A percentile compares a stretch with the other conserved stretches of the same genome.
These are phyloP conservation scores for Drosophila hamatofila DNA, from an alignment of 2,888 invertebrate species.

Conservation along the genomic window DNA sequence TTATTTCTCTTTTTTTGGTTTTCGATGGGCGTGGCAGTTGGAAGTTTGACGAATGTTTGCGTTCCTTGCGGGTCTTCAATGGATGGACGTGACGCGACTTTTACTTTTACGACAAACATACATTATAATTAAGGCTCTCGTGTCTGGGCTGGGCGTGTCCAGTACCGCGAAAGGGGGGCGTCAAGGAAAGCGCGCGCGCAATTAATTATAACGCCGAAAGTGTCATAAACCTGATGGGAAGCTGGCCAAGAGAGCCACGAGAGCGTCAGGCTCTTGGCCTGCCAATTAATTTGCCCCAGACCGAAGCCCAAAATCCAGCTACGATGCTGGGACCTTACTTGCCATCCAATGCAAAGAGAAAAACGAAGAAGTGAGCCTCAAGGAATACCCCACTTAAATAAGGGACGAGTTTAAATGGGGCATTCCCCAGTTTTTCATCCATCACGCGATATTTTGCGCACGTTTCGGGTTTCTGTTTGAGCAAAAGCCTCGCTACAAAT, in stretches of 20 bases:
- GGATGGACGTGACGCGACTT: slow-evolving; percentile 73
- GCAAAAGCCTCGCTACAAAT: neutral
- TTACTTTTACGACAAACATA: slow-evolving; percentile 72
- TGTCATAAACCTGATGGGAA: slow-evolving; percentile 68
- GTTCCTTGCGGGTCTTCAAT: slow-evolving; percentile 20
- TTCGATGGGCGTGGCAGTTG: slow-evolving; percentile 41
- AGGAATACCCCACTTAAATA: slow-evolving; percentile 38
- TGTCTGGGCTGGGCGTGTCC: slow-evolving; percentile 28
- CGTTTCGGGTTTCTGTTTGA: slow-evolving; percentile 42
- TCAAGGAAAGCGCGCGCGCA: slow-evolving; percentile 50
- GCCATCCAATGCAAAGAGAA: neutral
- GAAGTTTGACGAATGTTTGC: slow-evolving; percentile 52
- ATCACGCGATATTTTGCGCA: slow-evolving; percentile 36
- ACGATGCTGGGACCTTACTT: slow-evolving; percentile 17
- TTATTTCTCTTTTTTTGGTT: neutral
- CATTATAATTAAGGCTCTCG: slow-evolving; percentile 70
- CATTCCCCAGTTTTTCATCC: slow-evolving; percentile 36
- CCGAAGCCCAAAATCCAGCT: slow-evolving; percentile 32
- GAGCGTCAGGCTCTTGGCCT: slow-evolving; percentile 32
- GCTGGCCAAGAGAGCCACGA: slow-evolving; percentile 31
- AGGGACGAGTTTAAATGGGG: too few species aligned
- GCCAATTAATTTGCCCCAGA: slow-evolving; percentile 52
- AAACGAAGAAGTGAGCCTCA: neutral
- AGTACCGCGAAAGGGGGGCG: slow-evolving; percentile 29
- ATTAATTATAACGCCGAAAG: slow-evolving; percentile 70